A percentile compares a stretch with the other conserved stretches of the same genome.
Conservation (phyloP, 2,888 invertebrate species). For the Eristalinus aeneus region DNA sequence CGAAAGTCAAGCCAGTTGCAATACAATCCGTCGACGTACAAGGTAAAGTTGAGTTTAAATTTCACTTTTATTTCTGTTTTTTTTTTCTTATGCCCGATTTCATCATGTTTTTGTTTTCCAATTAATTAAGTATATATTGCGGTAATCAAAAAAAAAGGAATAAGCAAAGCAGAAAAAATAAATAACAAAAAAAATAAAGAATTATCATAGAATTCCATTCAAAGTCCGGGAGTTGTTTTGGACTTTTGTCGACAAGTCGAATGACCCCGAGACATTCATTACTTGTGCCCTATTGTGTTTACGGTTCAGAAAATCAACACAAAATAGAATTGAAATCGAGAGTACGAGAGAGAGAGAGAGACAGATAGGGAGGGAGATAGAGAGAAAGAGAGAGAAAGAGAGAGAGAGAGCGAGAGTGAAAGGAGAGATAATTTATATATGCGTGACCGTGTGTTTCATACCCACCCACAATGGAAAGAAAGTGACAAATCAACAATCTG, state of each 20-base stretch:
- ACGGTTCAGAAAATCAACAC: slow-evolving; percentile 12
- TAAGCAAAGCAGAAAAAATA: slow-evolving; percentile 12
- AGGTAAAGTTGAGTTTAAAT: slow-evolving; percentile 79
- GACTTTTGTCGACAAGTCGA: slow-evolving; percentile 63
- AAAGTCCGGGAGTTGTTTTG: slow-evolving; percentile 64
- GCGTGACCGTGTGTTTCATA: neutral
- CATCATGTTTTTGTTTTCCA: slow-evolving; percentile 4
- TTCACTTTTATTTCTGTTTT: neutral
- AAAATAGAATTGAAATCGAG: slow-evolving; percentile 11
- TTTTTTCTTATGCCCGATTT: neutral
- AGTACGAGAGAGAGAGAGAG: neutral
- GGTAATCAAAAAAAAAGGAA: slow-evolving; percentile 15
- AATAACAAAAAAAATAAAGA: neutral
- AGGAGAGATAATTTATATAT: neutral
- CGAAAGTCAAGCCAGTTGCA: slow-evolving; percentile 89
- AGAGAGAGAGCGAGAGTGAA: neutral
- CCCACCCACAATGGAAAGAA: neutral
- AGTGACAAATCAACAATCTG: neutral
- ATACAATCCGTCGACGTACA: slow-evolving; percentile 88
- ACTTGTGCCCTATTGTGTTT: neutral
- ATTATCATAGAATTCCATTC: slow-evolving; percentile 53
- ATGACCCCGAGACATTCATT: slow-evolving; percentile 50
- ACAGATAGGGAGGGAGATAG: too few species aligned
- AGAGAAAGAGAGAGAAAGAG: neutral
- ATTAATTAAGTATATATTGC: slow-evolving; percentile 44